phyloP scores from a whole-genome alignment of 2,888 invertebrate genomes.

The Macrophya alboannulata region DNA sequence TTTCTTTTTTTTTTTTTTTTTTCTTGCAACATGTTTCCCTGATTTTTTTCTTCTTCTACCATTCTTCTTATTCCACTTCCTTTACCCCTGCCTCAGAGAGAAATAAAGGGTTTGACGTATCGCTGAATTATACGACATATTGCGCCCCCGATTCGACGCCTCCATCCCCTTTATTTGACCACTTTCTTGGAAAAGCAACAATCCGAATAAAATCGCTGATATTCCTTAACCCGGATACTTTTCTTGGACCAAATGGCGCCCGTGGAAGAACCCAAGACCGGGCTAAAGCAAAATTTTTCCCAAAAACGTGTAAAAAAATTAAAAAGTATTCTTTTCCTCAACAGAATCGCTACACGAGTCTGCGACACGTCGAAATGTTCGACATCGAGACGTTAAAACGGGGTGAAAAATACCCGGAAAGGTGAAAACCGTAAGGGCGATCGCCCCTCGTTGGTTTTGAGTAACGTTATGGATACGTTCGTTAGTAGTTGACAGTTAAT shows the following conservation, averaged over 20 bases:
- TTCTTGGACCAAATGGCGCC: background rate
- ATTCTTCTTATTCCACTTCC: slow-evolving; percentile 7
- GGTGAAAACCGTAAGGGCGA: background rate
- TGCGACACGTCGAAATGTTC: background rate
- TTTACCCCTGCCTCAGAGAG: background rate
- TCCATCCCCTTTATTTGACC: slow-evolving; percentile 23
- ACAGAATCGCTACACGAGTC: background rate
- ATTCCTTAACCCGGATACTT: background rate
- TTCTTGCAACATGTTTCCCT: background rate
- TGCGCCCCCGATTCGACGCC: slow-evolving; percentile 43
- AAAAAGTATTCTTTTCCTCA: background rate
- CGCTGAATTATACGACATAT: slow-evolving; percentile 47
- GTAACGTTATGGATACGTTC: slow-evolving; percentile 51
- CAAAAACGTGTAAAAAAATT: background rate
- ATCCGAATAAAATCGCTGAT: slow-evolving; percentile 14
- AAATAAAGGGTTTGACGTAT: slow-evolving; percentile 43
- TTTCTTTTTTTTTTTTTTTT: background rate
- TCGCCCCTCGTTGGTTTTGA: background rate
- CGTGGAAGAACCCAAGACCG: background rate
- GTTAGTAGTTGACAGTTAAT: slow-evolving; percentile 52
- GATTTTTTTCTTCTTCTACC: background rate
- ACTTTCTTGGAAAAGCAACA: background rate
- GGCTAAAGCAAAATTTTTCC: background rate
- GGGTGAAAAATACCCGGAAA: slow-evolving; percentile 17
- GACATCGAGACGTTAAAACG: background rate